These are phyloP conservation scores for Dasysyrphus albostriatus DNA, from an alignment of 2,888 invertebrate species.

Conservation along the genomic window DNA sequence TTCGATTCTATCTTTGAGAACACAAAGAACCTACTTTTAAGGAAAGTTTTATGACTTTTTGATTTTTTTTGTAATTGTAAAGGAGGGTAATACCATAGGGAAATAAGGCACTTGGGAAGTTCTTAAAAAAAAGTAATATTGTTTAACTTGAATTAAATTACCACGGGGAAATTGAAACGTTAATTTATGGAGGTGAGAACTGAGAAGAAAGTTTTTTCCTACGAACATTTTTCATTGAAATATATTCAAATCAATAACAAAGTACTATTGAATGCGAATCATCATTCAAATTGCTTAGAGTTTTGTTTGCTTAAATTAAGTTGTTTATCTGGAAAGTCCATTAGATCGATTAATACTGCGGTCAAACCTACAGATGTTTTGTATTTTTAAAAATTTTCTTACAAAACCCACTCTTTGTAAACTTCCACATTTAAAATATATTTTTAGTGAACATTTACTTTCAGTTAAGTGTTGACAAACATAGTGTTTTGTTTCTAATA, in stretches of 20 bases:
- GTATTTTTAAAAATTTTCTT: too few relatives aligned
- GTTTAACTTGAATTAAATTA: neutral
- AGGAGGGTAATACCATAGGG: neutral
- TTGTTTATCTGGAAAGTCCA: neutral
- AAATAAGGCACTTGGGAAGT: neutral
- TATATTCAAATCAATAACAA: neutral
- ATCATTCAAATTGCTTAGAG: neutral
- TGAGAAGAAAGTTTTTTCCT: neutral
- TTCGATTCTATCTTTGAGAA: constrained; percentile 2
- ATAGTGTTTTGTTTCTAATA: too few relatives aligned
- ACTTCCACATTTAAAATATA: too few relatives aligned
- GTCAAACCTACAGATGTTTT: too few relatives aligned
- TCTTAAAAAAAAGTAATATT: neutral
- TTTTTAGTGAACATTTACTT: too few relatives aligned
- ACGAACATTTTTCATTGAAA: neutral
- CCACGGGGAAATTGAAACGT: constrained; percentile 15
- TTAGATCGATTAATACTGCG: too few relatives aligned
- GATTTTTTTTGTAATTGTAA: neutral
- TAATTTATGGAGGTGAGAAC: neutral
- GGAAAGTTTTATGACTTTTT: constrained; percentile 17
- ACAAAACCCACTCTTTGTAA: too few relatives aligned
- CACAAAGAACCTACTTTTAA: constrained; percentile 4
- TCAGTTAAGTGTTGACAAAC: too few relatives aligned
- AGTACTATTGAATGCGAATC: neutral
- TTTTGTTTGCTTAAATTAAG: neutral